Evolutionary conservation across 2,888 invertebrate genomes (phyloP).

Genomic region (Tanytarsus gracilentus): DNA sequence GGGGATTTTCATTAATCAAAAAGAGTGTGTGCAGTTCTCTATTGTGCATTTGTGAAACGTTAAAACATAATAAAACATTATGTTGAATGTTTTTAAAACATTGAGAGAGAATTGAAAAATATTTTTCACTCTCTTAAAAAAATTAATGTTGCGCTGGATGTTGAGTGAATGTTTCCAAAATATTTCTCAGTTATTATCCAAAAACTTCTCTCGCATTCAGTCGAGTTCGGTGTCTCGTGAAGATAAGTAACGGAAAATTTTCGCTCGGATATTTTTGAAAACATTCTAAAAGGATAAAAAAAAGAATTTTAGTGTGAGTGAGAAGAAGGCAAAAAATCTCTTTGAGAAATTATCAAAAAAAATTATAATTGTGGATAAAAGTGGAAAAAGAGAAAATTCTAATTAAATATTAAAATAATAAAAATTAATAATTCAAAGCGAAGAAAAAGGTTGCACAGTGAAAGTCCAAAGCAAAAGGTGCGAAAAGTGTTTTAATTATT

Average conservation of each 20-base stretch:
- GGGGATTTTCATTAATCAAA: slow-evolving; percentile 24
- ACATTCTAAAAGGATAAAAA: background rate
- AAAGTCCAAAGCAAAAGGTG: background rate
- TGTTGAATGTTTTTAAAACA: background rate
- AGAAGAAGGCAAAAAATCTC: background rate
- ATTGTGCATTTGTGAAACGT: background rate
- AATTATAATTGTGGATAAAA: no score
- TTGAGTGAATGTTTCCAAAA: background rate
- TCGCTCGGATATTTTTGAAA: background rate
- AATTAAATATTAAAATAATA: slow-evolving; percentile 11
- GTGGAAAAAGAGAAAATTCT: no score
- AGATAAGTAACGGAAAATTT: background rate
- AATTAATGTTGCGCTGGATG: background rate
- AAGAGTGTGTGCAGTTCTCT: background rate
- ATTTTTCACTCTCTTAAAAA: no score
- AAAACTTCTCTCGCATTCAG: background rate
- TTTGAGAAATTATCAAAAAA: no score
- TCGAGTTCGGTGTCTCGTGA: background rate
- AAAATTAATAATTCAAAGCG: slow-evolving; percentile 4
- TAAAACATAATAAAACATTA: background rate
- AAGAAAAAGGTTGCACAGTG: no score
- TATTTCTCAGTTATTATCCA: background rate
- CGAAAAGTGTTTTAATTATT: slow-evolving; percentile 24
- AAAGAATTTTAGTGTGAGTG: background rate
- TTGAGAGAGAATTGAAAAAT: no score